Base-by-base conservation (phyloP, 1,140 invertebrate species). In the Telenomus remus region DNA sequence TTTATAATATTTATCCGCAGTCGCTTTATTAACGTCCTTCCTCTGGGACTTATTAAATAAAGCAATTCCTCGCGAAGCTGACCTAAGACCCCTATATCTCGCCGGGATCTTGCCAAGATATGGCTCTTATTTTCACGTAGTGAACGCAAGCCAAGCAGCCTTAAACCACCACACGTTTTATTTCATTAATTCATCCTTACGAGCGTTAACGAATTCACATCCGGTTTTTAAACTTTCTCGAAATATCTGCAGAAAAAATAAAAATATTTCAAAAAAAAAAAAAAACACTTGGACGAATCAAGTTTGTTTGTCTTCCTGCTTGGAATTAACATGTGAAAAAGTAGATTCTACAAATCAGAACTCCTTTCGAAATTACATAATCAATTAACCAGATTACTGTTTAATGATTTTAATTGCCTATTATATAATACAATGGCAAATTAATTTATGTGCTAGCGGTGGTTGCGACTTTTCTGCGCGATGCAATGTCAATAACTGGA, bases 11-110 rank as follows among this genome's bases (percentile, higher is more conserved):
- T 81, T 84, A 81, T 82, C 76, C 76, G 57, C 75, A 72, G 78
- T 76, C 77, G 71, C 75, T 84, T 85, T 85, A 84, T 85, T 84
- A 84, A 80, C 81, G 80, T 84, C 82, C 72, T 83, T 83, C 80
- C 79, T 57, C 47, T 73, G 76, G 71, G 75, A 79, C 77, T 86
- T 85, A 84, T 86, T 86, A 86, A 86, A 85, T 85, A 85, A 86
- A 86, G 82, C 83, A 84, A 85, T 86, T 85, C 83, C 70, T 78
- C 79, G 76, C 80, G 76, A 77, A 54, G 70, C 71, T 80, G 83
- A 84, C 82, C 82, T 78, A 75, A 82, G 82, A 84, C 79, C 73
- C 27, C 79, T 81, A 82, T 85, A 85, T 83, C 82, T 81, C 73
- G 70, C 70, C 75, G 60, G 73, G 81, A 84, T 85, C 82, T 83